Conservation (phyloP, 2,797 vertebrate genomes). For the Mormyrops attenuatus region DNA sequence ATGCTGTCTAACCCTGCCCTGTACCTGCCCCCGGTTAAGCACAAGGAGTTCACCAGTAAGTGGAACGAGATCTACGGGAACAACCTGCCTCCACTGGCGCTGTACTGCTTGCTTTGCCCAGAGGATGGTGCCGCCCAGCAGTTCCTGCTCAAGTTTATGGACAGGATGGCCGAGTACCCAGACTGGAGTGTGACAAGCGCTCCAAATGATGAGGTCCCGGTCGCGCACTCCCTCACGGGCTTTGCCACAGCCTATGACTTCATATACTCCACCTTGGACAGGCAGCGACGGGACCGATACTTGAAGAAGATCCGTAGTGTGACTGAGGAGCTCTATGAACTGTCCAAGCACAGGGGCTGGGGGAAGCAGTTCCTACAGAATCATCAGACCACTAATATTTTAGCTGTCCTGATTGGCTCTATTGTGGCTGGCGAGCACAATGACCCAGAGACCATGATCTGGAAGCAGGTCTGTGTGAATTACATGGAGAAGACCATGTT, state of each 20-base stretch:
- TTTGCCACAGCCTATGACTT: slow-evolving; percentile 83
- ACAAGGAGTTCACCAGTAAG: slow-evolving; percentile 71
- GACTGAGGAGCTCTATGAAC: slow-evolving; percentile 70
- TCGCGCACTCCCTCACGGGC: slow-evolving; percentile 76
- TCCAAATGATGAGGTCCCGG: slow-evolving; percentile 75
- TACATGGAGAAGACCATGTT: slow-evolving; percentile 84
- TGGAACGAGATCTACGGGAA: slow-evolving; percentile 87
- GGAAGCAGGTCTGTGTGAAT: slow-evolving; percentile 74
- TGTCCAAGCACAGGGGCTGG: slow-evolving; percentile 76
- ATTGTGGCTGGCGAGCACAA: slow-evolving; percentile 61
- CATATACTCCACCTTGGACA: slow-evolving; percentile 66
- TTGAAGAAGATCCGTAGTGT: slow-evolving; percentile 66
- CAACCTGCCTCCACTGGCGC: slow-evolving; percentile 72
- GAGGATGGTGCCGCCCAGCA: slow-evolving; percentile 69
- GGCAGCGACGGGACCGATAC: slow-evolving; percentile 60
- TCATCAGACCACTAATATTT: slow-evolving; percentile 78
- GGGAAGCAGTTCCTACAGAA: slow-evolving; percentile 80
- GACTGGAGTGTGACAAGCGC: slow-evolving; percentile 75
- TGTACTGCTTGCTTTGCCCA: slow-evolving; percentile 75
- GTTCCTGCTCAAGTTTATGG: slow-evolving; percentile 74
- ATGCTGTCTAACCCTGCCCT: slow-evolving; percentile 72
- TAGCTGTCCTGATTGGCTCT: slow-evolving; percentile 72
- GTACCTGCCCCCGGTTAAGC: slow-evolving; percentile 74
- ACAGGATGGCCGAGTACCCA: slow-evolving; percentile 75
- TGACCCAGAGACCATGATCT: slow-evolving; percentile 63